Conservation (phyloP, 2,888 invertebrate species). For the Nemotelus nigrinus region DNA sequence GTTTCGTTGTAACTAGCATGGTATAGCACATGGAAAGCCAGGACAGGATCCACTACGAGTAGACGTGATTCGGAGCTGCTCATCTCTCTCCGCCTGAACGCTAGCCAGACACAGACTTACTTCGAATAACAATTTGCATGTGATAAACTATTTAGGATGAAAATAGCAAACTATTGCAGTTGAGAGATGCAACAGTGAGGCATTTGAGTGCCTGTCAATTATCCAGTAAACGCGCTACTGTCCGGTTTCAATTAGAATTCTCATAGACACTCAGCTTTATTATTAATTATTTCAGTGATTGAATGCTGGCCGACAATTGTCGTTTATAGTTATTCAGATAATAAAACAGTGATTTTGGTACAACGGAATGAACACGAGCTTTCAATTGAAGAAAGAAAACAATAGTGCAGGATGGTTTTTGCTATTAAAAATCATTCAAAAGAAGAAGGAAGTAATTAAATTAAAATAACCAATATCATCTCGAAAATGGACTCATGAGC, state of each 20-base stretch:
- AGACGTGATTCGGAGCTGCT: conserved; percentile 10
- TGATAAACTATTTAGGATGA: conserved; percentile 23
- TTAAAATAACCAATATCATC: too few relatives aligned
- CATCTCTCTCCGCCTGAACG: conserved; percentile 20
- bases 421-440: too few relatives aligned
- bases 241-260: conserved; percentile 23
- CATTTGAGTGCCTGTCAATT: conserved; percentile 16
- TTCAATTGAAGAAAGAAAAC: too few relatives aligned
- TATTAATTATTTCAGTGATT: not conserved
- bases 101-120: not conserved
- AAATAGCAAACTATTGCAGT: conserved; percentile 9
- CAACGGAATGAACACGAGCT: too few relatives aligned
- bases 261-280: not conserved
- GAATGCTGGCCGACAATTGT: not conserved
- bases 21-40: conserved; percentile 11
- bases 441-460: too few relatives aligned
- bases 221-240: conserved; percentile 27
- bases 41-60: not conserved
- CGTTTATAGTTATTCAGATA: too few relatives aligned
- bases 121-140: not conserved
- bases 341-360: too few relatives aligned
- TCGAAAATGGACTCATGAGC: too few relatives aligned
- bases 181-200: not conserved
- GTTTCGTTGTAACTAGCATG: conserved; percentile 6
- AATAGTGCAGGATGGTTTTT: too few relatives aligned